Evolutionary conservation across 2,113 vertebrate genomes (phyloP), one percentile per base, ranked within the genome.

Genomic region (Hypomesus transpacificus): DNA sequence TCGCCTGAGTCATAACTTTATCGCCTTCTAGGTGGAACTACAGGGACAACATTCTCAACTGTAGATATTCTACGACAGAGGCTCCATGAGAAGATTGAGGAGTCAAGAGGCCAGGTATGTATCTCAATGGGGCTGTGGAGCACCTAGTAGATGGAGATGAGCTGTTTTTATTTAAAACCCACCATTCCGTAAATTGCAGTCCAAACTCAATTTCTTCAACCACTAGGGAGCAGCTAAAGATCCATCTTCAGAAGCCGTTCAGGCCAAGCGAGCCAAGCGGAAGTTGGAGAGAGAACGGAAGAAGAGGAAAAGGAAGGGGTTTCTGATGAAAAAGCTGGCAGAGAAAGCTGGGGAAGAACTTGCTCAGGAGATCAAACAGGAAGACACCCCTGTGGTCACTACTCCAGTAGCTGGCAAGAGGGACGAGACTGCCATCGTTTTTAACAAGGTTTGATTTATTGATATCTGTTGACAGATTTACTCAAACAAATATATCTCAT

Each of bases 221-320:
- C 21, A 9, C 13, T 78, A 99, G 96, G 93, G 84, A 6, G 62
- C 85, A 28, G 34, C 82, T 54, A 85, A 85, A 75, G 88, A 93
- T 34, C 75, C 94, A 0, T 85, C 84, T 0, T 88, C 93, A 0
- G 93, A 94, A 0, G 87, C 87, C 0, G 75, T 94, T 75, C 91
- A 93, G 86, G 95, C 91, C 16, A 94, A 94, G 72, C 92, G 91
- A 14, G 87, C 89, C 1, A 89, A 93, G 20, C 89, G 97, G 59
- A 97, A 95, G 66, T 92, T 94, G 1, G 96, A 99, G 77, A 91
- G 92, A 7, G 96, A 96, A 46, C 93, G 96, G 5, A 97, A 91
- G 79, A 98, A 98, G 85, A 93, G 95, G 70, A 94, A 97, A 74
- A 93, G 88, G 3, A 95, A 93, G 71, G 96, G 95, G 71, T 85